Evolutionary conservation across 2,888 invertebrate species (phyloP).

Genomic region (Drosophila quinaria): DNA sequence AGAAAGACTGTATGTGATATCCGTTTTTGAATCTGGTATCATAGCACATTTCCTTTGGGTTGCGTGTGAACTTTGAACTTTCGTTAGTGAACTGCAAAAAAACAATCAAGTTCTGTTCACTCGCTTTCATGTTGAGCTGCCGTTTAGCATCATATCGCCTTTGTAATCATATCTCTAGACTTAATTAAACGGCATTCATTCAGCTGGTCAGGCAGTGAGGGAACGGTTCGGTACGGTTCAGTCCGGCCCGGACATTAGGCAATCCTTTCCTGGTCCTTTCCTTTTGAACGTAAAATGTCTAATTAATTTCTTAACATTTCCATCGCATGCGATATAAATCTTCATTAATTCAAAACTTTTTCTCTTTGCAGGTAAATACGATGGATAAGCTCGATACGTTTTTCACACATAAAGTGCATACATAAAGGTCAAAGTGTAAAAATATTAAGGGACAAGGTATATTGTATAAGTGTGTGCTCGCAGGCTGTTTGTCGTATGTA

Average conservation of each 20-base stretch:
- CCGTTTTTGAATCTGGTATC: background rate
- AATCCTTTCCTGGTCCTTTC: constrained; percentile 35
- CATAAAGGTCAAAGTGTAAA: constrained; percentile 33
- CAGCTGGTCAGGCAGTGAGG: background rate
- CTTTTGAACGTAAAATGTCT: constrained; percentile 39
- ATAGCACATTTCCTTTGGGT: constrained; percentile 4
- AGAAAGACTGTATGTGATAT: constrained; percentile 41
- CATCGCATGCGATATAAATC: constrained; percentile 61
- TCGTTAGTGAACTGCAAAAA: constrained; percentile 15
- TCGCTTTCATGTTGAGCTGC: constrained; percentile 46
- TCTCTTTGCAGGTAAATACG: constrained; percentile 58
- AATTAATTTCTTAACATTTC: constrained; percentile 69
- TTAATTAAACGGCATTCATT: constrained; percentile 55
- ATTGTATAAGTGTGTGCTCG: background rate
- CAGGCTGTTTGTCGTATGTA: background rate
- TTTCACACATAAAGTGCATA: background rate
- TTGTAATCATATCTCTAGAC: constrained; percentile 52
- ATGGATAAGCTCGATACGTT: constrained; percentile 14
- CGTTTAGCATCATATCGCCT: constrained; percentile 44
- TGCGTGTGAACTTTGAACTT: constrained; percentile 62
- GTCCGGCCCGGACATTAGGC: constrained; percentile 34
- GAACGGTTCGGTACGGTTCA: background rate
- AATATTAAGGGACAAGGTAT: background rate
- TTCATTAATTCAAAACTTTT: constrained; percentile 68
- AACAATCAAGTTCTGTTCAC: constrained; percentile 37